Evolutionary conservation across 1,140 invertebrate species (phyloP).

Genomic region (Drosophila malerkotliana): DNA sequence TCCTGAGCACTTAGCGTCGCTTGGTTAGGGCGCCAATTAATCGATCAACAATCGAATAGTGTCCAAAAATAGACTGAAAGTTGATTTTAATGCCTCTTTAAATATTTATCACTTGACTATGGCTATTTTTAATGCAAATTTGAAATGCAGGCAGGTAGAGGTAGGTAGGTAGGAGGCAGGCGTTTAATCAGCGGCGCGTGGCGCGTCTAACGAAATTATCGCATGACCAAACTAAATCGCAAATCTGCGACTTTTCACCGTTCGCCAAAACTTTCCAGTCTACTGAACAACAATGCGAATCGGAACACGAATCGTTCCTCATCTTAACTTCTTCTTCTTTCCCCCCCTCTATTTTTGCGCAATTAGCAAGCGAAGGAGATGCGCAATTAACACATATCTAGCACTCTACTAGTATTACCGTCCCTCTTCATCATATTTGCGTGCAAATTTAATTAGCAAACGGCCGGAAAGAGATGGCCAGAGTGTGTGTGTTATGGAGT

Average conservation of each 20-base stretch:
- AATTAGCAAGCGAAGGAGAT: constrained; percentile 55
- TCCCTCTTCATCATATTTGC: constrained; percentile 30
- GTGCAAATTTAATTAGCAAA: constrained; percentile 68
- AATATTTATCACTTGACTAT: constrained; percentile 56
- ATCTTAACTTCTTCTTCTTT: constrained; percentile 1
- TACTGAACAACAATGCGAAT: constrained; percentile 64
- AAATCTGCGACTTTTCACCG: constrained; percentile 36
- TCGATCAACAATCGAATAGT: constrained; percentile 33
- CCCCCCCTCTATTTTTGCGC: constrained; percentile 4
- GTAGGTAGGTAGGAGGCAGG: constrained; percentile 2
- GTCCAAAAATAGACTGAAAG: constrained; percentile 37
- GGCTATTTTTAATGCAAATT: constrained; percentile 67
- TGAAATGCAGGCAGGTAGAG: background rate
- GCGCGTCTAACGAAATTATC: constrained; percentile 52
- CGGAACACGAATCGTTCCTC: constrained; percentile 49
- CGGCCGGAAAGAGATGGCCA: background rate
- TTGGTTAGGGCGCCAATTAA: constrained; percentile 17
- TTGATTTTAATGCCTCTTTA: background rate
- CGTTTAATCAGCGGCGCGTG: constrained; percentile 53
- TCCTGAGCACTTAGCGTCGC: constrained; percentile 11
- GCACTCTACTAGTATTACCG: constrained; percentile 11
- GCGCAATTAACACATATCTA: constrained; percentile 72
- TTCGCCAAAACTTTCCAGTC: constrained; percentile 71
- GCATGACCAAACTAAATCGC: constrained; percentile 60
- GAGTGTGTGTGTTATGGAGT: background rate